A percentile compares a stretch with the other conserved stretches of the same genome.
Conservation (phyloP, 92 coral and sea anemone species). For the Galaxea fascicularis region DNA sequence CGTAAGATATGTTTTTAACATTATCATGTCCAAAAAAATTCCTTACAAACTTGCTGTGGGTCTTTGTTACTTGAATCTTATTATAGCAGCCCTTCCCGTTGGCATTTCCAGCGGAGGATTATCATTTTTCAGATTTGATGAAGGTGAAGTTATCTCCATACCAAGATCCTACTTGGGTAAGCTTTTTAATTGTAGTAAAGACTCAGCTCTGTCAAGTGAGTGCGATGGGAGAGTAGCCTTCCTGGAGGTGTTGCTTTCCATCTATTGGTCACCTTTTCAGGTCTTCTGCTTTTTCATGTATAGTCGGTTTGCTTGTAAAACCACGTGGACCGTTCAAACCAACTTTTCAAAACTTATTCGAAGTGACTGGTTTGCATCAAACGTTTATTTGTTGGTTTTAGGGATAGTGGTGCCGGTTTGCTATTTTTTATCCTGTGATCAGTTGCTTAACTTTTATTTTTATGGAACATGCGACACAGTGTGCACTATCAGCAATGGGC, state of each 20-base stretch:
- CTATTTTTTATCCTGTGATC: no score
- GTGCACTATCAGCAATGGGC: conserved; percentile 23
- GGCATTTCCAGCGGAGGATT: conserved; percentile 56
- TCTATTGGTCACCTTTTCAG: conserved; percentile 18
- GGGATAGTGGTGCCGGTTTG: not conserved
- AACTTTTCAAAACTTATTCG: conserved; percentile 8
- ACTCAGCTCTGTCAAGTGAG: no score
- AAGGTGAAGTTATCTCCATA: not conserved
- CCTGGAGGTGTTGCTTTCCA: not conserved
- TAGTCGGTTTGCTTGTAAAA: conserved; percentile 22
- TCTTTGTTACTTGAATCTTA: not conserved
- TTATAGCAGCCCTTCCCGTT: conserved; percentile 30
- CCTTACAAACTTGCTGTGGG: not conserved
- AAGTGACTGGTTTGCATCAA: conserved; percentile 53
- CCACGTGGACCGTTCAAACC: conserved; percentile 24
- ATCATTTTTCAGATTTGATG: conserved; percentile 50
- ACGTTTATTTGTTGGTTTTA: conserved; percentile 22
- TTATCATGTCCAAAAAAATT: no score
- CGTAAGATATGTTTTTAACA: not conserved
- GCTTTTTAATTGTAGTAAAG: no score
- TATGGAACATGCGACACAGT: not conserved
- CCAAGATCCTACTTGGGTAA: not conserved
- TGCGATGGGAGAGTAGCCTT: no score
- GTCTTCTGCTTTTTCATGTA: conserved; percentile 36
- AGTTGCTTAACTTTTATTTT: rapidly evolving